Conservation (phyloP, 92 coral and sea anemone species). For the Ricordea florida region DNA sequence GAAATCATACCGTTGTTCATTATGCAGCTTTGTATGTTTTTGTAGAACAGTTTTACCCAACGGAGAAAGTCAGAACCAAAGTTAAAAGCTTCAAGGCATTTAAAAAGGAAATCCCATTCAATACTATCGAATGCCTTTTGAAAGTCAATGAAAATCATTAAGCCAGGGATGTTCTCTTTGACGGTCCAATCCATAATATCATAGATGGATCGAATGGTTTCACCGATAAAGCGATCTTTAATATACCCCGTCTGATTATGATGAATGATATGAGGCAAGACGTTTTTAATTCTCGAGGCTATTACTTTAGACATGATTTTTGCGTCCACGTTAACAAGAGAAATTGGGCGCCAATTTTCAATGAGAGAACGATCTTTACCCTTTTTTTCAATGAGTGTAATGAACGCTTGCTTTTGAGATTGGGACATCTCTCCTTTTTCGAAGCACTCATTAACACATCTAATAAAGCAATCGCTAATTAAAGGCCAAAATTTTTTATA, state of each 20-base stretch:
- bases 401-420: slow-evolving; percentile 4
- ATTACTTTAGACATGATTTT: slow-evolving; percentile 1
- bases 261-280: background rate
- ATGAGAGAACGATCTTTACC: background rate
- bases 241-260: slow-evolving; percentile 3
- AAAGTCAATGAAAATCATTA: slow-evolving; percentile 2
- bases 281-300: background rate
- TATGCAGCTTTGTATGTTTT: slow-evolving; percentile 10
- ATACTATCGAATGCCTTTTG: slow-evolving; percentile 9
- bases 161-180: background rate
- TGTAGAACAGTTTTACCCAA: background rate
- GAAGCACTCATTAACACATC: background rate
- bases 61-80: background rate
- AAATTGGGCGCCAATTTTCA: slow-evolving; percentile 15
- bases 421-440: slow-evolving; percentile 7
- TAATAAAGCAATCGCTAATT: background rate
- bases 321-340: background rate
- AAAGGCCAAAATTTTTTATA: slow-evolving; percentile 14
- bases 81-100: background rate
- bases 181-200: slow-evolving; percentile 16
- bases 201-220: slow-evolving; percentile 2
- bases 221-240: slow-evolving; percentile 4
- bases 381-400: slow-evolving; percentile 5
- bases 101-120: background rate
- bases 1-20: background rate